phyloP scores from a whole-genome alignment of 2,797 vertebrate genomes.

The Halcyon leucocephala region DNA sequence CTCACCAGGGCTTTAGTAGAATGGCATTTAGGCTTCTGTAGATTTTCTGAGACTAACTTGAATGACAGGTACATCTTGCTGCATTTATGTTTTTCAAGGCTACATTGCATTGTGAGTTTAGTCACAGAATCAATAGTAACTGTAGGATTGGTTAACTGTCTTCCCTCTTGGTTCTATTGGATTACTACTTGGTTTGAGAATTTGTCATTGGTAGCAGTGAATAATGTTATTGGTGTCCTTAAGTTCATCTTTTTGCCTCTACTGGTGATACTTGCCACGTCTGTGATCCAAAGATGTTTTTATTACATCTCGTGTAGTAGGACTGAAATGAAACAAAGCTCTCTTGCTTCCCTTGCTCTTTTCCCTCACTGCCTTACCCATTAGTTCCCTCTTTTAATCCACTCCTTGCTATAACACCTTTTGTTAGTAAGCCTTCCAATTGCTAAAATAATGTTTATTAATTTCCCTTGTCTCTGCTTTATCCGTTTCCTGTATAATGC shows the following conservation, averaged over 20 bases:
- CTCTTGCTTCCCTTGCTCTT: not conserved
- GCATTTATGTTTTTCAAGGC: not conserved
- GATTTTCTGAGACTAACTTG: not conserved
- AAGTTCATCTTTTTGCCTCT: not conserved
- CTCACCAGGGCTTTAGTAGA: not conserved
- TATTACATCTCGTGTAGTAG: not conserved
- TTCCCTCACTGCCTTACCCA: not conserved
- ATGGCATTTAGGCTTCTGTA: not conserved
- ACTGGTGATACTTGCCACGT: not conserved
- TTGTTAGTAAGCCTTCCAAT: not conserved
- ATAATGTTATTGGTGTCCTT: not conserved
- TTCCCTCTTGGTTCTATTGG: not conserved
- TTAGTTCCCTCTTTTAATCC: not conserved
- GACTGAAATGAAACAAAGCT: not conserved
- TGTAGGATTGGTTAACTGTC: not conserved
- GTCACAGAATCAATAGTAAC: not conserved
- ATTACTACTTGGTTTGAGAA: not conserved
- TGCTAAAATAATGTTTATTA: not conserved
- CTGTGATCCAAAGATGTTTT: not conserved
- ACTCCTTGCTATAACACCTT: not conserved
- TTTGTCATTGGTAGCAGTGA: not conserved
- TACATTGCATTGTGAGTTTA: not conserved
- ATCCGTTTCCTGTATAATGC: not conserved
- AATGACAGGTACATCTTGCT: not conserved
- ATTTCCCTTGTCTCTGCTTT: not conserved